Evolutionary conservation across 2,113 vertebrate species (phyloP).

Genomic region (Aspiorhynchus laticeps): DNA sequence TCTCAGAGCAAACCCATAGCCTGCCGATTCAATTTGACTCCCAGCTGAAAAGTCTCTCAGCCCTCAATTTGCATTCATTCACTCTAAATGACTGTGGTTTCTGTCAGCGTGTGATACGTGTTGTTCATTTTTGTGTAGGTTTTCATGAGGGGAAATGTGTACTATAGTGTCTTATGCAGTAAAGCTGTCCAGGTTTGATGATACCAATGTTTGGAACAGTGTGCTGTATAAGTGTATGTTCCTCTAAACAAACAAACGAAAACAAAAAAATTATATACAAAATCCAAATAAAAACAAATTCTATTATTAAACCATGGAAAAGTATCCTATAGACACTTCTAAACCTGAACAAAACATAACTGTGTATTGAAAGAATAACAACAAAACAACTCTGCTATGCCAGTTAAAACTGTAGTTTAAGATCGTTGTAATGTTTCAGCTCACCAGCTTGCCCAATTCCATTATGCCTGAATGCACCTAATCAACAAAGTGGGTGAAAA

Average conservation of each 20-base stretch:
- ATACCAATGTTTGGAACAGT: neutral
- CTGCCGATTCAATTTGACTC: neutral
- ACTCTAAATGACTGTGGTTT: neutral
- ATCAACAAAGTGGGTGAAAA: neutral
- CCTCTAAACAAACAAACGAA: neutral
- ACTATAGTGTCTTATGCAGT: neutral
- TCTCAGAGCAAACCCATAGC: neutral
- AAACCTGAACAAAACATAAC: neutral
- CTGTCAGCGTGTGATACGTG: neutral
- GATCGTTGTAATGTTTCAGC: neutral
- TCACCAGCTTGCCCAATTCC: neutral
- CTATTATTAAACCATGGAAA: neutral
- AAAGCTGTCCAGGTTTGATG: neutral
- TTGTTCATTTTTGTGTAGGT: neutral
- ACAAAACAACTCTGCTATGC: neutral
- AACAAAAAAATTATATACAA: no score
- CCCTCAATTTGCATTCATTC: constrained; percentile 12
- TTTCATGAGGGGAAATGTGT: neutral
- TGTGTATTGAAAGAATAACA: neutral
- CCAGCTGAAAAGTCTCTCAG: neutral
- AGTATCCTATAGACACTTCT: neutral
- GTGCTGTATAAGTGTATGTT: neutral
- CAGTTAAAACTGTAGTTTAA: neutral
- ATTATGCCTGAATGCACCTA: neutral
- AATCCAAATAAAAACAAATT: neutral